Evolutionary conservation across 2,797 vertebrate species (phyloP).

Genomic region (Gymnocypris eckloni): DNA sequence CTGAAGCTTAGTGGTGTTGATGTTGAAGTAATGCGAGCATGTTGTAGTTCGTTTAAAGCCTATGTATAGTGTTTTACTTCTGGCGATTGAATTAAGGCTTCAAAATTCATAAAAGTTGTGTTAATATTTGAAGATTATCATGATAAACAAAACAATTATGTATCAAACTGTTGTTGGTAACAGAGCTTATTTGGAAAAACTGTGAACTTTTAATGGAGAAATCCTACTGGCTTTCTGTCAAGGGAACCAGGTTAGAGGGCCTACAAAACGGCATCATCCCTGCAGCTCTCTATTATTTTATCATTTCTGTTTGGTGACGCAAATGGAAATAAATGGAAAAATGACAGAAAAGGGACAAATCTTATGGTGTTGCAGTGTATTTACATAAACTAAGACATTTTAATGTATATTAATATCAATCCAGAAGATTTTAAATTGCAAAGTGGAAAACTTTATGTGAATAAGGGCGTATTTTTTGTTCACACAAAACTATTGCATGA

Average conservation of each 20-base stretch:
- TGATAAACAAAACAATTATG: too few species aligned
- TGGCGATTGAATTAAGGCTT: too few species aligned
- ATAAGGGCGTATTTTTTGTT: background rate
- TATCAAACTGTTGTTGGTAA: too few species aligned
- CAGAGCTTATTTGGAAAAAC: too few species aligned
- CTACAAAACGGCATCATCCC: background rate
- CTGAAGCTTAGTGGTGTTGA: too few species aligned
- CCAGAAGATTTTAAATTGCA: background rate
- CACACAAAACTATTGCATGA: background rate
- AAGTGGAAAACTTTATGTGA: background rate
- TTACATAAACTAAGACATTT: background rate
- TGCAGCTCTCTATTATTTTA: background rate
- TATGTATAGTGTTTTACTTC: too few species aligned
- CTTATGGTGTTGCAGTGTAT: background rate
- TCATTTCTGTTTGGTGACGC: background rate
- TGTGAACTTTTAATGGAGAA: too few species aligned
- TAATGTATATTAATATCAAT: background rate
- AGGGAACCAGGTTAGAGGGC: background rate
- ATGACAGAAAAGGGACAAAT: background rate
- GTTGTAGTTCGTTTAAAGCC: too few species aligned
- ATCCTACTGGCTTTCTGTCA: background rate
- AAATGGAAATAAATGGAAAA: background rate
- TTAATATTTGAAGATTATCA: too few species aligned
- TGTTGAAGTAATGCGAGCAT: too few species aligned
- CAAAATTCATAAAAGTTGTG: too few species aligned